Percentiles rank a stretch among this genome's conserved stretches.
Evolutionary conservation across 2,113 vertebrate species (phyloP).

Genomic region (Anseranas semipalmata): DNA sequence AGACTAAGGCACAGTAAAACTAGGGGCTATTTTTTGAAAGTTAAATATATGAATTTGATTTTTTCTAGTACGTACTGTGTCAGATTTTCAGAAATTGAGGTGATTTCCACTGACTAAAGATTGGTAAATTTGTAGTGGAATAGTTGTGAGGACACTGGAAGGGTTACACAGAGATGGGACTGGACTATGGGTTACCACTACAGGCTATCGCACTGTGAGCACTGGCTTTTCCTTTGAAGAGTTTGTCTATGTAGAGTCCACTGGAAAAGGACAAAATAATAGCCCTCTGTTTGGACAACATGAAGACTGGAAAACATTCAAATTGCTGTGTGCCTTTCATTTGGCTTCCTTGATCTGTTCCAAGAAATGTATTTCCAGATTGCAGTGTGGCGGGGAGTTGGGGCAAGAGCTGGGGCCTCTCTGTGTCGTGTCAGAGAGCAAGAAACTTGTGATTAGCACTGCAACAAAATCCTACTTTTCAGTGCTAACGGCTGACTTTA

Average conservation of each 20-base stretch:
- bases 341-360: background rate
- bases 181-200: rapidly evolving
- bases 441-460: background rate
- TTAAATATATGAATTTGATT: background rate
- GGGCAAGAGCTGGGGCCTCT: background rate
- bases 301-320: background rate
- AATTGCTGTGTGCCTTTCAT: background rate
- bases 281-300: background rate
- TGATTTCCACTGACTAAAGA: background rate
- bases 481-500: background rate
- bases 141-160: background rate
- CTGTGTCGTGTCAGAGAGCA: rapidly evolving
- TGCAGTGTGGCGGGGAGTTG: rapidly evolving
- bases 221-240: background rate
- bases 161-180: background rate
- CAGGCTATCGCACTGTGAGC: rapidly evolving
- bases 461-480: background rate
- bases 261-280: background rate
- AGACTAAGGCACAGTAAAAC: background rate
- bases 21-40: background rate
- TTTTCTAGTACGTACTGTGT: background rate
- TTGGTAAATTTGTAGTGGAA: background rate
- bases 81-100: background rate
- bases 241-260: background rate
- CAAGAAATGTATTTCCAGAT: background rate